These are phyloP conservation scores for Microchrysa polita DNA, from an alignment of 2,888 invertebrate species.

Conservation along the genomic window DNA sequence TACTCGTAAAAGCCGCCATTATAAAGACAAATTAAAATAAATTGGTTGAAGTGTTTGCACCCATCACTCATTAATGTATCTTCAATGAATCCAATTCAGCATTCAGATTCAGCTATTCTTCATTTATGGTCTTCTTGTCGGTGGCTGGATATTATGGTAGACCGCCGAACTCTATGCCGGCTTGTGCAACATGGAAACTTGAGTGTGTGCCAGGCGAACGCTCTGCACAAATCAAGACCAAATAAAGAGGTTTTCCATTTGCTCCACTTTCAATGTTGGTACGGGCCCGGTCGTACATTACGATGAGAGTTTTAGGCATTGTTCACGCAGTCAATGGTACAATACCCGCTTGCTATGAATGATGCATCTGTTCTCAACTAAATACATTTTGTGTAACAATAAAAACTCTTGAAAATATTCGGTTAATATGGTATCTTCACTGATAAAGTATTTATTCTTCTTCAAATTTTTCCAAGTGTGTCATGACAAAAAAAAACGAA, in stretches of 20 bases:
- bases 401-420: conserved; percentile 18
- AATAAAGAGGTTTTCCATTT: conserved; percentile 37
- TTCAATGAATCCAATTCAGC: conserved; percentile 39
- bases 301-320: neutral
- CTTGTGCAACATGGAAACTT: neutral
- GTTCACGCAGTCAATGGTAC: neutral
- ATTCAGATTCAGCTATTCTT: conserved; percentile 13
- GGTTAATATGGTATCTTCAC: conserved; percentile 1
- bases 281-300: neutral
- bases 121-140: conserved; percentile 8
- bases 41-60: conserved; percentile 34
- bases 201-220: neutral
- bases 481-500: neutral
- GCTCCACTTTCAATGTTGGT: conserved; percentile 40
- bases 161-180: too few species aligned
- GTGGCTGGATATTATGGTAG: neutral
- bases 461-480: conserved; percentile 2
- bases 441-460: conserved; percentile 13
- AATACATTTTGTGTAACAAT: neutral
- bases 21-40: conserved; percentile 36
- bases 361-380: neutral
- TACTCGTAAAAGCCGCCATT: neutral
- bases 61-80: conserved; percentile 36
- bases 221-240: conserved; percentile 22
- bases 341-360: too few species aligned